Evolutionary conservation across 2,797 vertebrate genomes (phyloP).

Genomic region (Rallus crepitans): DNA sequence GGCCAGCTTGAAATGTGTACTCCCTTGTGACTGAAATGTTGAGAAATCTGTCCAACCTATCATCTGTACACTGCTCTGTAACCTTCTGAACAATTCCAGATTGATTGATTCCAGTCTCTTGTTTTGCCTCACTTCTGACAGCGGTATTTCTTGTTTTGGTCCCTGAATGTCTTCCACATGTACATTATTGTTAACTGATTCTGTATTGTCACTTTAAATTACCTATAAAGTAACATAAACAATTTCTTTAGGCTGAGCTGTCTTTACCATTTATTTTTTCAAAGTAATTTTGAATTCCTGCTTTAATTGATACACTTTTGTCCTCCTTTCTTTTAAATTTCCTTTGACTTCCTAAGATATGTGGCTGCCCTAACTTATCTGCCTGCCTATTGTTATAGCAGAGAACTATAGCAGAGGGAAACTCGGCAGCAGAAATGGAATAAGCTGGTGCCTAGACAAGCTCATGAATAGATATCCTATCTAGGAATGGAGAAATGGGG

Average conservation of each 20-base stretch:
- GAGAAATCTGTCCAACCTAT: background rate
- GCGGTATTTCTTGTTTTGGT: slow-evolving; percentile 35
- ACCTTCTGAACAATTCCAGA: background rate
- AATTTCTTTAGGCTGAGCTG: background rate
- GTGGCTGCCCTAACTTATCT: background rate
- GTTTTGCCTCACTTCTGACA: slow-evolving; percentile 23
- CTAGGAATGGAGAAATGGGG: background rate
- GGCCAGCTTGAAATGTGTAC: background rate
- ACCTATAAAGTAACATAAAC: slow-evolving; percentile 1
- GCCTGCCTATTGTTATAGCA: background rate
- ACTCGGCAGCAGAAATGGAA: accelerated
- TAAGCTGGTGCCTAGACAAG: background rate
- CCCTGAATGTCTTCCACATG: slow-evolving; percentile 13
- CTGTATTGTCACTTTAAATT: slow-evolving; percentile 2
- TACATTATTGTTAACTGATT: background rate
- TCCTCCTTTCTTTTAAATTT: background rate
- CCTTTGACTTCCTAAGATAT: background rate
- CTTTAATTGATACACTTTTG: background rate
- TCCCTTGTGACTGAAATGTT: background rate
- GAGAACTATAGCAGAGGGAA: background rate
- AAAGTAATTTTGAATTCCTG: background rate
- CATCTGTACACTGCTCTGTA: background rate
- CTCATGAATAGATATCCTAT: background rate
- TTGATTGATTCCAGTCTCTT: slow-evolving; percentile 20
- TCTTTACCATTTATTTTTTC: background rate